Conservation (phyloP, 2,888 invertebrate species). For the Encarsia formosa region DNA sequence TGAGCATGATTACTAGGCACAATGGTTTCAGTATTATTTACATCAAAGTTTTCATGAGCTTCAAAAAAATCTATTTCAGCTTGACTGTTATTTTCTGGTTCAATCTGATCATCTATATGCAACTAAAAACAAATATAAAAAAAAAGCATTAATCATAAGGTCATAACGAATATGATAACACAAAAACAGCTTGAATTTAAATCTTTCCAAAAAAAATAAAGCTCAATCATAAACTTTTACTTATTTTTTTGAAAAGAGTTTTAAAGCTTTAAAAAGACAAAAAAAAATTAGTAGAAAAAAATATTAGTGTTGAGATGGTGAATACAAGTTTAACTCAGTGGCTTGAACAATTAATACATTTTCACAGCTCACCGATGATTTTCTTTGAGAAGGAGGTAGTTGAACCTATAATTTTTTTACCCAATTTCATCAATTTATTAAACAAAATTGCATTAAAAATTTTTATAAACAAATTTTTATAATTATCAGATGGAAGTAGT, state of each 20-base stretch:
- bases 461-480: too few species aligned
- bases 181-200: too few species aligned
- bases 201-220: too few species aligned
- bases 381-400: constrained; percentile 40
- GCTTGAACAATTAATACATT: constrained; percentile 32
- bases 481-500: too few species aligned
- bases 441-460: background rate
- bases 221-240: too few species aligned
- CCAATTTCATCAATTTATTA: background rate
- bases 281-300: too few species aligned
- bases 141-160: background rate
- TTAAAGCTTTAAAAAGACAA: background rate
- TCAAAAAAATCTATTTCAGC: constrained; percentile 89
- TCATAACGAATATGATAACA: background rate
- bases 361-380: constrained; percentile 44
- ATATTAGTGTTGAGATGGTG: too few species aligned
- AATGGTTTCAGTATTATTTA: constrained; percentile 29
- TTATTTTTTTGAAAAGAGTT: background rate
- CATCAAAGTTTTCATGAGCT: constrained; percentile 61
- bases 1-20: constrained; percentile 29
- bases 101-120: constrained; percentile 61
- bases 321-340: constrained; percentile 13
- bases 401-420: constrained; percentile 46
- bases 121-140: constrained; percentile 55
- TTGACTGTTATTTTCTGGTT: constrained; percentile 59